Evolutionary conservation across 2,888 invertebrate species (phyloP), one percentile per base, ranked within the genome.

Genomic region (Rhagonycha lutea): DNA sequence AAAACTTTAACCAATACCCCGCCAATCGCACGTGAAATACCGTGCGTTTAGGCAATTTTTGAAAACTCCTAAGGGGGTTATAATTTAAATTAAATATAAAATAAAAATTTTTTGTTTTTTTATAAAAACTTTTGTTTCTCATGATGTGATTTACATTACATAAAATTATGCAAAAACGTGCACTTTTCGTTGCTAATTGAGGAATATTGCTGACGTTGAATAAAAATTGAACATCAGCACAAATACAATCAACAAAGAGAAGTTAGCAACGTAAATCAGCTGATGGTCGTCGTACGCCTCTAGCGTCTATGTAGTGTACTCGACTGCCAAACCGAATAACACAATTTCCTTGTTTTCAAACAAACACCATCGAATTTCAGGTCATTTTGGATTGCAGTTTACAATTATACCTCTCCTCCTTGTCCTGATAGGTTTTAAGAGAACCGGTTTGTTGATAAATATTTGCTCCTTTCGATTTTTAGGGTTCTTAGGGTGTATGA

Each of bases 1-100:
- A n/a, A n/a, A 94, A 95, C 94, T 95, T 94, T 94, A 93, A 94
- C 95, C 94, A 95, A 95, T 95, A 94, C 94, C 94, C 94, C 94
- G 94, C 94, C 93, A 89, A 90, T 93, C 90, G 92, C 93, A 92
- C 93, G 93, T 94, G 94, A 93, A 95, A 95, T 92, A 94, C 91
- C 92, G 93, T 92, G 92, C 93, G 91, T 93, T 91, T 91, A 90
- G 94, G 93, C 94, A 94, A 94, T 94, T 94, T 95, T 94, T 95
- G 93, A 87, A 91, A 90, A 92, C 92, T 91, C 88, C 81, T 78
- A 77, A 81, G 83, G 82, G 82, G 82, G 81, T 78, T 76, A 70
- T 76, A 29, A 11, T 24, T n/a, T 11, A 23, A 71, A 63, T n/a
- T n/a, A n/a, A n/a, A n/a, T n/a, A n/a, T n/a, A n/a, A n/a, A n/a